Conservation (phyloP, 30 jellyfish, hydroid and myxozoan species). For the Chrysaora quinquecirrha region DNA sequence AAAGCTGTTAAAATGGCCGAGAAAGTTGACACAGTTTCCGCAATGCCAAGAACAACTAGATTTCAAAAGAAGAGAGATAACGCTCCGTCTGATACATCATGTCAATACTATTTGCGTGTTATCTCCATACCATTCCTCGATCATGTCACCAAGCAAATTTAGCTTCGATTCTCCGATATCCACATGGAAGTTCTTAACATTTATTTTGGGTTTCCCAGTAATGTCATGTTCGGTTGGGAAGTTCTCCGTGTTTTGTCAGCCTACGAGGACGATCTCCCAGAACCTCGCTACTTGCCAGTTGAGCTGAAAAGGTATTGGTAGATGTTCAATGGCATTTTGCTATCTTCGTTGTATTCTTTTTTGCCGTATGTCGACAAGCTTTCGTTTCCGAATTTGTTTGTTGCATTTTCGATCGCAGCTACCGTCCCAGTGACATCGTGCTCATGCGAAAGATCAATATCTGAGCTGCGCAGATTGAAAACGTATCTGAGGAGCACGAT, state of each 20-base stretch:
- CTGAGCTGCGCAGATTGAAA: no score
- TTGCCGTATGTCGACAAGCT: conserved; percentile 51
- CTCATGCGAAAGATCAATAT: no score
- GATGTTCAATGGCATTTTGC: conserved; percentile 11
- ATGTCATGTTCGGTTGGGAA: conserved; percentile 24
- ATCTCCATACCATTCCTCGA: conserved; percentile 31
- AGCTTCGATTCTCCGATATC: conserved; percentile 30
- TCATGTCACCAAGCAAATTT: conserved; percentile 24
- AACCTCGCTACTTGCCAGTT: no score
- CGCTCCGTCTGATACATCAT: conserved; percentile 5
- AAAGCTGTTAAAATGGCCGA: conserved; percentile 20
- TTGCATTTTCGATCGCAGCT: no score
- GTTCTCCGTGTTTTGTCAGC: conserved; percentile 19
- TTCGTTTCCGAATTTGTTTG: no score
- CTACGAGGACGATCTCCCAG: conserved; percentile 60
- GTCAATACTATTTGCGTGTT: conserved; percentile 26
- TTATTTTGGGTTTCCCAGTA: no score
- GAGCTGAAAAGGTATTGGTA: conserved; percentile 39
- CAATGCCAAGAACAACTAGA: conserved; percentile 44
- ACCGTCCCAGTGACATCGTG: no score
- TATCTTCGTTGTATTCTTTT: conserved; percentile 15
- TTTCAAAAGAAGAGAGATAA: conserved; percentile 25
- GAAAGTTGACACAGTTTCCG: conserved; percentile 33
- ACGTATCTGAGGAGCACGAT: no score
- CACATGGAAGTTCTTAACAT: conserved; percentile 2